Conservation (phyloP, 2,113 vertebrate species). For the Centropristis striata region DNA sequence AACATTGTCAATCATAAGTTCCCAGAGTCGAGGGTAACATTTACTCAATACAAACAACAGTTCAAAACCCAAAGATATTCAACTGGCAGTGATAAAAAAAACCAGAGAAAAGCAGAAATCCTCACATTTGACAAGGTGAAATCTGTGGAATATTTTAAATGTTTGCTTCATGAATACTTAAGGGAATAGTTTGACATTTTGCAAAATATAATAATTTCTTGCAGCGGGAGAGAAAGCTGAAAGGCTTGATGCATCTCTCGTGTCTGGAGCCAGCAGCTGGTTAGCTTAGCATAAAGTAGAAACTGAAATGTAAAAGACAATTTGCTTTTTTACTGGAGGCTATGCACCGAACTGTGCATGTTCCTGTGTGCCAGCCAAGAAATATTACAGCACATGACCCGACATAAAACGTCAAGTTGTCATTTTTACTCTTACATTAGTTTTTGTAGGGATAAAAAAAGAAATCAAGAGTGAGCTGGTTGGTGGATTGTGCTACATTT, state of each 20-base stretch:
- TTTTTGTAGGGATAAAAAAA: too few relatives aligned
- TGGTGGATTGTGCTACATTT: too few relatives aligned
- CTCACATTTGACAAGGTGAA: background rate
- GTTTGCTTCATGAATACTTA: slow-evolving; percentile 20
- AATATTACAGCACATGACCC: too few relatives aligned
- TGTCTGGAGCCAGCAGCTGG: background rate
- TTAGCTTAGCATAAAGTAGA: background rate
- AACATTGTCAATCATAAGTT: background rate
- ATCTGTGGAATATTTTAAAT: slow-evolving; percentile 1
- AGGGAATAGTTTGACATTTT: background rate
- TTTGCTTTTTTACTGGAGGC: background rate
- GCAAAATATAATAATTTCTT: slow-evolving; percentile 11
- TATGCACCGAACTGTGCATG: too few relatives aligned
- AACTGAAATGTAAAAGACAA: background rate
- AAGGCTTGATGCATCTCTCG: background rate
- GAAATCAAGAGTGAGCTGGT: too few relatives aligned
- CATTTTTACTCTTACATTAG: too few relatives aligned
- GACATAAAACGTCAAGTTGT: too few relatives aligned
- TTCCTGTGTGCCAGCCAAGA: background rate
- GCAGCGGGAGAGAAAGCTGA: background rate
- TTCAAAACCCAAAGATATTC: background rate
- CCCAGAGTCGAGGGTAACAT: background rate
- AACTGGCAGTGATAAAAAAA: background rate
- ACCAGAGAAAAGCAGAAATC: background rate
- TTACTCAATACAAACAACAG: slow-evolving; percentile 10